Conservation (phyloP, 2,888 invertebrate species). For the Argyresthia albistria region DNA sequence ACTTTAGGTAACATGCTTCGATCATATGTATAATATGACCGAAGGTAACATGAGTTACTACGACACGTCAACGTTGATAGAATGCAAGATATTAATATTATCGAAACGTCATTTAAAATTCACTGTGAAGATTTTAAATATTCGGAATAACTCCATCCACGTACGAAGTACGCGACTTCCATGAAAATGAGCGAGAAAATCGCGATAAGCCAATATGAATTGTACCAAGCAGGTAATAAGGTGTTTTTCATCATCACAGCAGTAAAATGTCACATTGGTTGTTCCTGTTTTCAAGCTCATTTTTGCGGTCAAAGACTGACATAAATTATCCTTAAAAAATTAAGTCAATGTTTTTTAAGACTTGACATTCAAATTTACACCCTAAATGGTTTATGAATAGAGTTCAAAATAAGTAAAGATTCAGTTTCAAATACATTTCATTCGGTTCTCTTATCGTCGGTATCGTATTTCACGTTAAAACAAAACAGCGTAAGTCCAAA, state of each 20-base stretch:
- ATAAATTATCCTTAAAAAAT: slow-evolving; percentile 33
- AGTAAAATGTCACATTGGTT: slow-evolving; percentile 1
- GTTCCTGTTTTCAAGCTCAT: slow-evolving; percentile 2
- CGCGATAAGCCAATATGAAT: too few species aligned
- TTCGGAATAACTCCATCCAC: slow-evolving; percentile 25
- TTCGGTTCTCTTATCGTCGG: slow-evolving; percentile 29
- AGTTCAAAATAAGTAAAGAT: slow-evolving; percentile 14
- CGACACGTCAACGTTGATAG: neutral
- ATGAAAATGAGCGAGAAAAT: slow-evolving; percentile 12
- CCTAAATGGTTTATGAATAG: neutral
- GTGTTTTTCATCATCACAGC: neutral
- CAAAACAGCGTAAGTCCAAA: slow-evolving; percentile 16
- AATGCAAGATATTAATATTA: neutral
- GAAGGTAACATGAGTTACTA: neutral
- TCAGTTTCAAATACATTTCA: slow-evolving; percentile 24
- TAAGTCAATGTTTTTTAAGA: slow-evolving; percentile 19
- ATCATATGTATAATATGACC: too few species aligned
- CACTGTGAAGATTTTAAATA: slow-evolving; percentile 16
- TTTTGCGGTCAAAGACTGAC: slow-evolving; percentile 32
- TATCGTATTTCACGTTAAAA: slow-evolving; percentile 15
- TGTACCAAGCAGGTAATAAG: neutral
- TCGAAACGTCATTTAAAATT: slow-evolving; percentile 16
- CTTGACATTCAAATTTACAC: slow-evolving; percentile 13
- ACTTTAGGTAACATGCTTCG: too few species aligned
- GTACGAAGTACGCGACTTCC: slow-evolving; percentile 18